Base-by-base conservation (phyloP, 1,140 invertebrate genomes). In the Glossosoma conforme region DNA sequence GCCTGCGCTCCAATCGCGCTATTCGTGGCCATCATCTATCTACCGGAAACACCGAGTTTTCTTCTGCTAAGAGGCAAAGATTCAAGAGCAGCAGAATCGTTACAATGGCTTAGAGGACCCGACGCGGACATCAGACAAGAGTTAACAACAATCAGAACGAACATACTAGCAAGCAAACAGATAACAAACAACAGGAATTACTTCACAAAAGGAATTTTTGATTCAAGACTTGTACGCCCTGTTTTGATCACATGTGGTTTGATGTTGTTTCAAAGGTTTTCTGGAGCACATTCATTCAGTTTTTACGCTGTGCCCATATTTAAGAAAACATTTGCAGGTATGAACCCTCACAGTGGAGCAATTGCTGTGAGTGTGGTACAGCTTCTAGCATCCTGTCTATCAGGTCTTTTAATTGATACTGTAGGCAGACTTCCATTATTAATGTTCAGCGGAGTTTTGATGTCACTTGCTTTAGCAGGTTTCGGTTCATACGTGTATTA, bases 191-290 rank as follows among this genome's bases (percentile, higher is more conserved):
- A 64, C 2, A 14, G 36, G 0, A 55, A 61, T 36, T 58, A 64
- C 2, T 62, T 64, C 8, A 68, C 63, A 59, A 64, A 69, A 13
- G 76, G 75, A 55, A 74, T 71, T 36, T 59, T 81, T 44, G 64
- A 76, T 37, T 78, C 79, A 14, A 61, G 77, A 15, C 64, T 79
- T 13, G 77, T 77, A 49, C 78, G 81, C 53, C 87, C 87, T 4
- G 82, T 87, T 8, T 69, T 87, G 38, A 88, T 89, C 42, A 88
- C 86, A 1, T 89, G 87, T 65, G 86, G 85, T 0, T 68, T 90
- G 35, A 90, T 91, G 86, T 84, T 90, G 67, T 90, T 91, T 66
- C 87, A 89, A 60, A 75, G 85, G 44, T 90, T 91, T 60, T 87
- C 85, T 43, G 88, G 87, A 9, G 85, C 86, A 10, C 86, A 88